Conservation (phyloP, 2,888 invertebrate species). For the Mesochorus sp. region DNA sequence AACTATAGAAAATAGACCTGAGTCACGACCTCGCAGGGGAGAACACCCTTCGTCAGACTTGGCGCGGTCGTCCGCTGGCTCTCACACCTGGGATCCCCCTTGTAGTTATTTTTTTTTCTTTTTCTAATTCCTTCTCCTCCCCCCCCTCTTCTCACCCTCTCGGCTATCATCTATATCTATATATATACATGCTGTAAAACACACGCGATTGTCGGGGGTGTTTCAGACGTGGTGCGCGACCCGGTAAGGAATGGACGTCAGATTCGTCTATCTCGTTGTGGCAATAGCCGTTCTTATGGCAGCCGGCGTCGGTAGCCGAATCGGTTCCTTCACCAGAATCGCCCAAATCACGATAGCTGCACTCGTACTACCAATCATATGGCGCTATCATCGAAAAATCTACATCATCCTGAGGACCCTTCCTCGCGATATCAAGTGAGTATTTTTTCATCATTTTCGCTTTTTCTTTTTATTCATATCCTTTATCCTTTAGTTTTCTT, state of each 20-base stretch:
- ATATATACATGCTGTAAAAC: not conserved
- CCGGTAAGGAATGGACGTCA: slow-evolving; percentile 75
- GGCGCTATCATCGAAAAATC: slow-evolving; percentile 76
- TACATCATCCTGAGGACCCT: slow-evolving; percentile 77
- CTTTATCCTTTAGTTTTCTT: not conserved
- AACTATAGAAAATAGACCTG: no score
- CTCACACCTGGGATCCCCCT: not conserved
- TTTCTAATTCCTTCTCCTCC: no score
- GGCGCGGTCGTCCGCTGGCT: not conserved
- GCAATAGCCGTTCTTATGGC: slow-evolving; percentile 76
- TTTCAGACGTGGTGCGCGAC: slow-evolving; percentile 65
- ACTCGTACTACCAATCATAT: slow-evolving; percentile 73
- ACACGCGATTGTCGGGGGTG: slow-evolving; percentile 45
- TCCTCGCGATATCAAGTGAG: slow-evolving; percentile 78
- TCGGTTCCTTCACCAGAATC: slow-evolving; percentile 73
- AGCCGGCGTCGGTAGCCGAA: slow-evolving; percentile 72
- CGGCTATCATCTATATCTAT: not conserved
- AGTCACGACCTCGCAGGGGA: slow-evolving; percentile 16
- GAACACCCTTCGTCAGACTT: not conserved
- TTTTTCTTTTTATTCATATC: not conserved
- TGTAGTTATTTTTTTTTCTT: not conserved
- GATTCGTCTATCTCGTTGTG: slow-evolving; percentile 74
- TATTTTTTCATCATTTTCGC: slow-evolving; percentile 25
- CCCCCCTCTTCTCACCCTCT: not conserved
- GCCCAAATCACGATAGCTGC: slow-evolving; percentile 74